Evolutionary conservation across 2,888 invertebrate genomes (phyloP).

Genomic region (Liopterus haemorrhoidalis): DNA sequence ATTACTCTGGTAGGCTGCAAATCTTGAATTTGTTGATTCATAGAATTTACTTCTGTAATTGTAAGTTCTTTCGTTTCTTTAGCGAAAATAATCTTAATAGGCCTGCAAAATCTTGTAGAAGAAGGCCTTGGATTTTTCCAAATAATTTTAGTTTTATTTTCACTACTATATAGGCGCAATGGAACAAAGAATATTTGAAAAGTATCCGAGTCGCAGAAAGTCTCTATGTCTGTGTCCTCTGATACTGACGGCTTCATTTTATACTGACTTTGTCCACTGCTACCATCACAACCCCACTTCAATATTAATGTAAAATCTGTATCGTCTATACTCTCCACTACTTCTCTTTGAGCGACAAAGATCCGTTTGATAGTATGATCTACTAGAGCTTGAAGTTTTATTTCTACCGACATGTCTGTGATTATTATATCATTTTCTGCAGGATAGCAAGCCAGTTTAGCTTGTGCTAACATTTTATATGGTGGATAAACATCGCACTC

Average conservation of each 20-base stretch:
- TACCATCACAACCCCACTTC: constrained; percentile 33
- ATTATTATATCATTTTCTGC: not conserved
- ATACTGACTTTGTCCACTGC: constrained; percentile 24
- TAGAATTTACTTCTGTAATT: constrained; percentile 24
- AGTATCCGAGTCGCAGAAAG: constrained; percentile 20
- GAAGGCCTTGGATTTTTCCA: constrained; percentile 37
- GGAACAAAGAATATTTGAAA: constrained; percentile 33
- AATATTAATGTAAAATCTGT: too few relatives aligned
- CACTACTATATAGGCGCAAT: too few relatives aligned
- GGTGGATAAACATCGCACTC: not conserved
- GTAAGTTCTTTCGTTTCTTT: constrained; percentile 32
- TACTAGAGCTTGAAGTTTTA: constrained; percentile 1
- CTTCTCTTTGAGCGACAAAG: not conserved
- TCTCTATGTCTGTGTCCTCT: constrained; percentile 12
- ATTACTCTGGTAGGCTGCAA: not conserved
- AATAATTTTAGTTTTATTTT: too few relatives aligned
- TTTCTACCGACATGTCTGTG: not conserved
- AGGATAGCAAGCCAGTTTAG: not conserved
- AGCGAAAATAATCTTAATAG: constrained; percentile 34
- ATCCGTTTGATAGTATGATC: not conserved
- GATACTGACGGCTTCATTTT: constrained; percentile 28
- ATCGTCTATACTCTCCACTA: not conserved
- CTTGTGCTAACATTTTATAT: not conserved
- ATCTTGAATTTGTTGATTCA: constrained; percentile 9
- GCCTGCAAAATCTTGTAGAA: constrained; percentile 34